Conservation (phyloP, 2,888 invertebrate species). For the Escarpia spicata region DNA sequence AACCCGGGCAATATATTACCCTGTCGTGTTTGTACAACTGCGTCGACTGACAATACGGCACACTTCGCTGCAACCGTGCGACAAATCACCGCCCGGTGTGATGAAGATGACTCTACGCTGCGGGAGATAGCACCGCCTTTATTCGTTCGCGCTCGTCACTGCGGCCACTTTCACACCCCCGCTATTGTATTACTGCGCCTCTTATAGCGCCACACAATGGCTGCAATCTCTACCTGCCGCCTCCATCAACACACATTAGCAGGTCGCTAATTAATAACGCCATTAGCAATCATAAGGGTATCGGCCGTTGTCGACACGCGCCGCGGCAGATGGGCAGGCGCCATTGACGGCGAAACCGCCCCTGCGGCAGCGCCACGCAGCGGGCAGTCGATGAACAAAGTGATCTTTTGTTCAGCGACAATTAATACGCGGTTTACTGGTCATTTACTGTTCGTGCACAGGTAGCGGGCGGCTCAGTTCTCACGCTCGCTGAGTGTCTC, state of each 20-base stretch:
- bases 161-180: neutral
- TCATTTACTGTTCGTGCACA: neutral
- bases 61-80: neutral
- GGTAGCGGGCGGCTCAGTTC: neutral
- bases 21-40: neutral
- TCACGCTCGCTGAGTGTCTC: neutral
- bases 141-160: neutral
- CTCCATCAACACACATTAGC: neutral
- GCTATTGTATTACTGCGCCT: neutral
- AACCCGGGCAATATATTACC: neutral
- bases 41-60: neutral
- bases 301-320: neutral
- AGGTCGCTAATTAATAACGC: neutral
- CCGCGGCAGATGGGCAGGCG: neutral
- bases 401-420: neutral
- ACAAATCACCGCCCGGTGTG: slow-evolving; percentile 12
- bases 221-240: neutral
- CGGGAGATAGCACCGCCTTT: neutral
- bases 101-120: neutral
- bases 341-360: neutral
- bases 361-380: neutral
- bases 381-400: neutral
- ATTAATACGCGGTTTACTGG: neutral
- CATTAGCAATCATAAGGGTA: slow-evolving; percentile 6
- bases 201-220: neutral